These are phyloP conservation scores for Maconellicoccus hirsutus DNA, from an alignment of 1,140 invertebrate genomes.

Conservation along the genomic window DNA sequence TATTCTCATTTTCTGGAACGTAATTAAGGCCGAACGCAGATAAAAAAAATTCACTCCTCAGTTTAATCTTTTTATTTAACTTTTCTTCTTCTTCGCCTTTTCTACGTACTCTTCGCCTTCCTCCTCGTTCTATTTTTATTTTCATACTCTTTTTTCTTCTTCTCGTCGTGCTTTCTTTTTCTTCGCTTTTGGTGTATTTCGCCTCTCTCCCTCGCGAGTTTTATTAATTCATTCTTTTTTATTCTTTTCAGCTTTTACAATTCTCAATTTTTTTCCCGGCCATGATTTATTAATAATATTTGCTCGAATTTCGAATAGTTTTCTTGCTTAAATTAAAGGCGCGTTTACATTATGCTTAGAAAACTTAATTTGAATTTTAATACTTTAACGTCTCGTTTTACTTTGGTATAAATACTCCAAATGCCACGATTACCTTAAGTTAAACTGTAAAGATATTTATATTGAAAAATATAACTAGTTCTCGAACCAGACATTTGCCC, in stretches of 20 bases:
- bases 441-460: too few species aligned
- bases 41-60: constrained; percentile 3
- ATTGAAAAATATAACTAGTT: too few species aligned
- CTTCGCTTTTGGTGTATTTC: neutral
- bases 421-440: too few species aligned
- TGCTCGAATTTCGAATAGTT: neutral
- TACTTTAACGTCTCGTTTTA: too few species aligned
- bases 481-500: too few species aligned
- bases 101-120: neutral
- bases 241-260: constrained; percentile 1
- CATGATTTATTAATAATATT: constrained; percentile 1
- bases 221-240: neutral
- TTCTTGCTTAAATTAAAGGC: neutral
- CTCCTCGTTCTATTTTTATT: neutral
- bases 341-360: too few species aligned
- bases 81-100: neutral
- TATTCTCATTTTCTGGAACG: constrained; percentile 8
- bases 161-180: neutral
- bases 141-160: neutral
- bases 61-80: constrained; percentile 10
- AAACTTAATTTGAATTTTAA: too few species aligned
- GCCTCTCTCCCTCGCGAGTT: neutral
- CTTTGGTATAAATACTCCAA: too few species aligned
- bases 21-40: constrained; percentile 3
- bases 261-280: constrained; percentile 1